phyloP scores from a whole-genome alignment of 2,888 invertebrate species.

The Agrotis segetum region DNA sequence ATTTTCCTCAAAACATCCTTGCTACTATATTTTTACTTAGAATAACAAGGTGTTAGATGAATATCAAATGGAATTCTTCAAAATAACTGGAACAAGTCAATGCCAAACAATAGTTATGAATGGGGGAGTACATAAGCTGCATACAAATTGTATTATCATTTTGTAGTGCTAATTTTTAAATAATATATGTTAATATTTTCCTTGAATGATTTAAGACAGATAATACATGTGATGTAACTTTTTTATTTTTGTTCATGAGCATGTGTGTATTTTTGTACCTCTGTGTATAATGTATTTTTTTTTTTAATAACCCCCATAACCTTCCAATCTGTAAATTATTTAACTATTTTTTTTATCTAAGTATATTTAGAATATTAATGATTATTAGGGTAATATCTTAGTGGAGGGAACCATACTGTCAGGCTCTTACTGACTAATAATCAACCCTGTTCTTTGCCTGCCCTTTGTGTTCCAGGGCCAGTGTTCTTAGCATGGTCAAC shows the following conservation, averaged over 20 bases:
- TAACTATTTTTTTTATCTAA: too few relatives aligned
- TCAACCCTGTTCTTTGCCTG: too few relatives aligned
- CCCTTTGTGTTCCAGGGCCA: too few relatives aligned
- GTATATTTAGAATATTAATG: too few relatives aligned
- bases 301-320: too few relatives aligned
- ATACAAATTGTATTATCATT: slow-evolving; percentile 50
- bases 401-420: too few relatives aligned
- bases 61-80: slow-evolving; percentile 30
- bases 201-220: slow-evolving; percentile 19
- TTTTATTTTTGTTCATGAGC: too few relatives aligned
- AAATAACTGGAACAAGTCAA: slow-evolving; percentile 38
- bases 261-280: too few relatives aligned
- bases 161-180: slow-evolving; percentile 28
- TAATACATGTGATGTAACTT: not conserved
- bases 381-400: too few relatives aligned
- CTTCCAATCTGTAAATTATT: too few relatives aligned
- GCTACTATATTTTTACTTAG: not conserved
- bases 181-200: slow-evolving; percentile 29
- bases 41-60: slow-evolving; percentile 20
- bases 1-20: slow-evolving; percentile 28
- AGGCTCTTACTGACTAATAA: too few relatives aligned
- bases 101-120: slow-evolving; percentile 40
- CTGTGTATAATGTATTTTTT: too few relatives aligned
- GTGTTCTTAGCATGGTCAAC: not conserved
- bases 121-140: slow-evolving; percentile 6